These are phyloP conservation scores for Sitobion miscanthi DNA, from an alignment of 1,140 invertebrate species.

Conservation along the genomic window DNA sequence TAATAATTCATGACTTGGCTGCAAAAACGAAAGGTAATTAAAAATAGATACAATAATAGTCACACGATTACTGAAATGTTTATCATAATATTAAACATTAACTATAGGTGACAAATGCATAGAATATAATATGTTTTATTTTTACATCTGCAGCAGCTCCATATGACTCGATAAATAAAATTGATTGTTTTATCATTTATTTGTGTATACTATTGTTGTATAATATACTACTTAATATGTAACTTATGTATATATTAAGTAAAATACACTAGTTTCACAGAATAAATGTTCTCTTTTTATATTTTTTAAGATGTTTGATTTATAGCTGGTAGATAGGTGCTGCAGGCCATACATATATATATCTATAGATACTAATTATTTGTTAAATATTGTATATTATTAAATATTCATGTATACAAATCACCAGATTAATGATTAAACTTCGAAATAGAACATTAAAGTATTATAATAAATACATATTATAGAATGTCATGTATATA, in stretches of 20 bases:
- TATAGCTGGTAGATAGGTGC: no score
- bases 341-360: no score
- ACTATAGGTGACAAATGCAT: no score
- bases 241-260: no score
- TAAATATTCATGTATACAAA: background rate
- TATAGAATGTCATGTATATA: background rate
- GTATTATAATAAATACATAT: background rate
- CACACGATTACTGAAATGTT: background rate
- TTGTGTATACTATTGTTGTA: no score
- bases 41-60: conserved; percentile 2
- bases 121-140: background rate
- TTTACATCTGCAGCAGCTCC: background rate
- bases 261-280: no score
- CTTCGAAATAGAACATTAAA: background rate
- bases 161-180: no score
- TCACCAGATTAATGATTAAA: background rate
- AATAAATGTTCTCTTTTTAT: no score
- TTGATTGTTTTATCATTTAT: background rate
- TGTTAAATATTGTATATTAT: background rate
- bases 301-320: no score
- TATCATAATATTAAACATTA: background rate
- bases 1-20: background rate
- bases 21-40: background rate
- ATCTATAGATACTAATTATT: no score
- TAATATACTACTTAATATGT: no score